A percentile compares a stretch with the other conserved stretches of the same genome.
These are phyloP conservation scores for Oophaga sylvatica DNA, from an alignment of 2,797 vertebrate genomes.

Conservation along the genomic window DNA sequence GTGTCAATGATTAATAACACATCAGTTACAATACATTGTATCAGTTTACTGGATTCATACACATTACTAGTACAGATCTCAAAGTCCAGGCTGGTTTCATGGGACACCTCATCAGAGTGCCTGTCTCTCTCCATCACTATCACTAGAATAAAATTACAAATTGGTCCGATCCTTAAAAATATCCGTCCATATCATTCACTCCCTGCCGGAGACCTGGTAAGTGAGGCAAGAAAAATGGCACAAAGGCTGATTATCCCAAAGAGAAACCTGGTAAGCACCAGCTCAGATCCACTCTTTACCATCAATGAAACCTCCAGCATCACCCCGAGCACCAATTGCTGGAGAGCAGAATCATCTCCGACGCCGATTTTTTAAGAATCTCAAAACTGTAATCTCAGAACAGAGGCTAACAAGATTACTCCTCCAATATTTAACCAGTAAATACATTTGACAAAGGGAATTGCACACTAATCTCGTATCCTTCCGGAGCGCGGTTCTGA, in stretches of 20 bases:
- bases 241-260: neutral
- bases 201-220: neutral
- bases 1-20: too few relatives aligned
- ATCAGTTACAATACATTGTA: too few relatives aligned
- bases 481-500: conserved; percentile 68
- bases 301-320: neutral
- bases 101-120: too few relatives aligned
- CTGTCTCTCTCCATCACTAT: too few relatives aligned
- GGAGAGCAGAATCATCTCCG: conserved; percentile 30
- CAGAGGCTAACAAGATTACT: conserved; percentile 72
- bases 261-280: neutral
- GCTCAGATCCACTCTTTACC: neutral
- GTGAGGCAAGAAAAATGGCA: neutral
- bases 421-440: conserved; percentile 73
- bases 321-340: conserved; percentile 8
- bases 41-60: too few relatives aligned
- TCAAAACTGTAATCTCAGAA: conserved; percentile 70
- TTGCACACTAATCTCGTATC: conserved; percentile 71
- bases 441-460: conserved; percentile 73
- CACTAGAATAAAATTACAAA: too few relatives aligned
- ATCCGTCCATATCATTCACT: neutral
- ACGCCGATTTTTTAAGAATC: conserved; percentile 69
- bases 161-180: neutral
- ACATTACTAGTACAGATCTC: too few relatives aligned
- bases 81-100: too few relatives aligned